Base-by-base conservation (phyloP, 2,113 vertebrate genomes). In the Mirza zaza region DNA sequence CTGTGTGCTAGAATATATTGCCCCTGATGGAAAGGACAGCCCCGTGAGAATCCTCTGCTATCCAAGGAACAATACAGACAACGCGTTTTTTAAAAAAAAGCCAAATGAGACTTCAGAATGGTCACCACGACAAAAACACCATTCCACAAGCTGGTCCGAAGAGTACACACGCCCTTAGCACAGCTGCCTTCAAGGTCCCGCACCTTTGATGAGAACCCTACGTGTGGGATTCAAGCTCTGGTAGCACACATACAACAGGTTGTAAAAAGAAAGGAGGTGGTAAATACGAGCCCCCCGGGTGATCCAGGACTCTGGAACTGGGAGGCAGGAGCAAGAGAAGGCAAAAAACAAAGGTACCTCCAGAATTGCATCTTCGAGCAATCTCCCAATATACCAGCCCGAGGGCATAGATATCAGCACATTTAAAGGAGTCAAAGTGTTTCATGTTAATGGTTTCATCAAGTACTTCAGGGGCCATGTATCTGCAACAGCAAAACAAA, bases 391-490 rank as follows among this genome's bases (percentile, higher is more conserved):
- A 99, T 6, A 99, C 99, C 87, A 99, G 98, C 45, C 99, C 99
- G 80, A 99, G 97, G 45, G 99, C 99, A 0, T 99, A 99, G 95
- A 99, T 99, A 97, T 99, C 99, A 0, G 99, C 99, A 97, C 99
- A 99, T 96, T 99, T 99, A 97, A 99, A 99, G 3, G 99, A 99
- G 94, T 99, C 99, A 87, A 99, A 99, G 98, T 99, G 99, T 97
- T 99, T 99, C 99, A 99, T 99, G 98, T 99, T 99, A 98, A 99
- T 99, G 76, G 99, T 99, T 98, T 99, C 99, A 32, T 99, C 99
- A 97, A 99, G 97, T 5, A 99, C 99, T 96, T 99, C 99, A 25
- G 99, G 99, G 84, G 99, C 99, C 99, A 99, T 99, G 96, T 99
- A 99, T 81, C 99, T 99, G 98, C 39, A 97, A 82, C 50, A 94